Base-by-base conservation (phyloP, 2,113 vertebrate genomes). In the Hippocampus abdominalis region DNA sequence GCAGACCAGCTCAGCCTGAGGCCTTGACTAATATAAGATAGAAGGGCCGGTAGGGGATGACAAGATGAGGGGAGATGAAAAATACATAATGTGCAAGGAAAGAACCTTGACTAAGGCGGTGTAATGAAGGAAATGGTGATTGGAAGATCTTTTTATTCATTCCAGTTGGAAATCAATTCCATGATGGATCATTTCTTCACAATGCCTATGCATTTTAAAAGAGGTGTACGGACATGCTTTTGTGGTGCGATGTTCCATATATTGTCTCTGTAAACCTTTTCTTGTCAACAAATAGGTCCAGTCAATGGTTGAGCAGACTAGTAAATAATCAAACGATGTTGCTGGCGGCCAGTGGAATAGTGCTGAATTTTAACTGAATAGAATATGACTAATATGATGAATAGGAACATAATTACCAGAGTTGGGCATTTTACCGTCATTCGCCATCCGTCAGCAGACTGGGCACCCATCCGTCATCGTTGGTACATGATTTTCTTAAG, bases 11-110 rank as follows among this genome's bases (percentile, higher is more conserved):
- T 80, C 61, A 83, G 72, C 81, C 63, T 2, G 32, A 66, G 74
- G 73, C 68, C 57, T 32, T 79, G 75, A 77, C 77, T 76, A 72
- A 86, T 74, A 83, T 76, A 70, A 21, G 15, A 71, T 54, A 70
- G 27, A 32, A n/a, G 2, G 46, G 13, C 46, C 15, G 15, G 46
- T 16, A 48, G 46, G 27, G 48, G 53, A 62, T 36, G 27, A 71
- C 68, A 75, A 32, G 27, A 59, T 27, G 39, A 67, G 62, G 59
- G 36, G 46, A 20, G 60, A 76, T 11, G 27, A 39, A 64, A 61
- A 8, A 62, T 21, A 46, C 12, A 2, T 39, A 51, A 75, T 54
- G 23, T 66, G 32, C 64, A 11, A 42, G 39, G 11, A 15, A 54
- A 44, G 44, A 54, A 40, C 44, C 8, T 44, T 42, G 40, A 44